Percentiles rank a stretch among this genome's conserved stretches.
Evolutionary conservation across 2,797 vertebrate species (phyloP).

Genomic region (Rhinatrema bivittatum): DNA sequence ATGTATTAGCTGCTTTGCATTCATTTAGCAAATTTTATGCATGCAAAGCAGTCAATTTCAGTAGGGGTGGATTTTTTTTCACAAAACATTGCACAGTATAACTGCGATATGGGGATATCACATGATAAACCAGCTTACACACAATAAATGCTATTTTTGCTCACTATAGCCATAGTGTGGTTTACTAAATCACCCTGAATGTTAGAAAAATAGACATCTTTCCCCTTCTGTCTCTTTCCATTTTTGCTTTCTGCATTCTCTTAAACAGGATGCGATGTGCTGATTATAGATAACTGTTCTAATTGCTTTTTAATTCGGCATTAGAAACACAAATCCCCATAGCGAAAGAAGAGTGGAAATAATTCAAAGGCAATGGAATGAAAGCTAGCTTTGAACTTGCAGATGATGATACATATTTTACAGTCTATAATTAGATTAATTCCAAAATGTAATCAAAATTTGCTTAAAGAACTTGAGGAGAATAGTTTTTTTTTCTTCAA

Average conservation of each 20-base stretch:
- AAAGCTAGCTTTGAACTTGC: slow-evolving; percentile 26
- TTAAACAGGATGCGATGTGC: slow-evolving; percentile 13
- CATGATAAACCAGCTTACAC: too few relatives aligned
- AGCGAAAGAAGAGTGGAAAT: slow-evolving; percentile 27
- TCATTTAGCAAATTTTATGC: too few relatives aligned
- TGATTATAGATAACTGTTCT: slow-evolving; percentile 24
- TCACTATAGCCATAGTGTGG: too few relatives aligned
- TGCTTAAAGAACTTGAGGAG: slow-evolving; percentile 18
- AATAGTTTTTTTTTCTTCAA: slow-evolving; percentile 11
- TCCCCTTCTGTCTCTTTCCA: not conserved
- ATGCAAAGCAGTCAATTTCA: too few relatives aligned
- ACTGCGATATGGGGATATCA: too few relatives aligned
- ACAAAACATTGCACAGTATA: too few relatives aligned
- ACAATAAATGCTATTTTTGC: too few relatives aligned
- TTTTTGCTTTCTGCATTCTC: slow-evolving; percentile 16
- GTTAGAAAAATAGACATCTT: not conserved
- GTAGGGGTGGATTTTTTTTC: too few relatives aligned
- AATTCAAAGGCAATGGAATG: slow-evolving; percentile 37
- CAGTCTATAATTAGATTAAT: slow-evolving; percentile 33
- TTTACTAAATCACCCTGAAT: too few relatives aligned
- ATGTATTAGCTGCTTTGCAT: too few relatives aligned
- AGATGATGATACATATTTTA: slow-evolving; percentile 1
- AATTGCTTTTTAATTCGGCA: slow-evolving; percentile 44
- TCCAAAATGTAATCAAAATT: slow-evolving; percentile 36
- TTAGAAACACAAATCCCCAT: slow-evolving; percentile 19